Evolutionary conservation across 92 coral and sea anemone genomes (phyloP).

Genomic region (Chrysogorgia sp.): DNA sequence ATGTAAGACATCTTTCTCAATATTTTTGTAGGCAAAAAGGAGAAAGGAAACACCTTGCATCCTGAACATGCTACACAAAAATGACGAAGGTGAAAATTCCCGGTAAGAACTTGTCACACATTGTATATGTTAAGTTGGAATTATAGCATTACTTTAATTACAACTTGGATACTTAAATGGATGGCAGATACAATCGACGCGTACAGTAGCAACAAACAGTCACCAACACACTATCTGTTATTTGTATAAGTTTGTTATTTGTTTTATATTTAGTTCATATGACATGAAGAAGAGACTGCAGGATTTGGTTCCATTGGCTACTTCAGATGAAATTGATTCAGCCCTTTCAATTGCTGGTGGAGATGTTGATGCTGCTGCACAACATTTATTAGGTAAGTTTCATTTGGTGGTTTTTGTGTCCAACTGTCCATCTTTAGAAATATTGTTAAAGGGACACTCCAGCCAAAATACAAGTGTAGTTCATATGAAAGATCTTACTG

Average conservation of each 20-base stretch:
- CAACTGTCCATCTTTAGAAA: background rate
- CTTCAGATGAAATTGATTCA: slow-evolving; percentile 15
- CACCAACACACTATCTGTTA: too few species aligned
- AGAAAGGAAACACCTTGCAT: slow-evolving; percentile 23
- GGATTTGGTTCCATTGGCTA: slow-evolving; percentile 52
- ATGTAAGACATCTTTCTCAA: too few species aligned
- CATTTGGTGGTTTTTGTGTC: background rate
- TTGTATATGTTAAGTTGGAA: too few species aligned
- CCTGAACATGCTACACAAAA: slow-evolving; percentile 1
- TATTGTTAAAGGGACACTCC: too few species aligned
- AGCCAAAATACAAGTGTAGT: too few species aligned
- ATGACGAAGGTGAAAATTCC: slow-evolving; percentile 17
- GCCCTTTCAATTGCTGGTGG: slow-evolving; percentile 42
- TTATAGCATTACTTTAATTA: too few species aligned
- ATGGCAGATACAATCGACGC: too few species aligned
- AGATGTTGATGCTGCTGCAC: slow-evolving; percentile 51
- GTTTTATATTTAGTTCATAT: slow-evolving; percentile 12
- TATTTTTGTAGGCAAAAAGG: slow-evolving; percentile 21
- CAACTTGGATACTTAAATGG: too few species aligned
- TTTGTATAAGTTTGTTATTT: too few species aligned
- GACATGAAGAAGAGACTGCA: slow-evolving; percentile 13
- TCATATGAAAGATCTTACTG: too few species aligned
- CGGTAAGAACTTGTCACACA: slow-evolving; percentile 18
- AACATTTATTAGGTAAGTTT: slow-evolving; percentile 41
- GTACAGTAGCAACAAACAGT: too few species aligned